phyloP scores from a whole-genome alignment of 2,888 invertebrate genomes.

The Aporophyla nigra region DNA sequence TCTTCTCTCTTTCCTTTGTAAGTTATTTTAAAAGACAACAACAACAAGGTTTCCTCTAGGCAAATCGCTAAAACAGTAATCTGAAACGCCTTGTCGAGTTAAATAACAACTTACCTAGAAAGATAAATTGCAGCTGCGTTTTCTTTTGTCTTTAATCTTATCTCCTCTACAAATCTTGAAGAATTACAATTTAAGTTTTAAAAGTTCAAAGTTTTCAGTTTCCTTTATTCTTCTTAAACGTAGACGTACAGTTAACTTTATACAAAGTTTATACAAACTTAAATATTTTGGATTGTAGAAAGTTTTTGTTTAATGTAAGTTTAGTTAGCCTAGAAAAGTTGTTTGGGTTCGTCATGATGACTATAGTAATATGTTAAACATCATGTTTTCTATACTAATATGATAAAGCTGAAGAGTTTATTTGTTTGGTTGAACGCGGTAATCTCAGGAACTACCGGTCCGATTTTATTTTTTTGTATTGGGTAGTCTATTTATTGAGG shows the following conservation, averaged over 20 bases:
- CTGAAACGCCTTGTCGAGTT: conserved; percentile 29
- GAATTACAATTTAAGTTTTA: conserved; percentile 10
- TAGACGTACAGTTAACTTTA: background rate
- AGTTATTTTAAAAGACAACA: background rate
- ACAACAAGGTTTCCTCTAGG: background rate
- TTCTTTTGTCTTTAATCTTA: conserved; percentile 29
- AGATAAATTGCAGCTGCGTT: conserved; percentile 40
- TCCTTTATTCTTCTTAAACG: background rate
- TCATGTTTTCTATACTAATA: background rate
- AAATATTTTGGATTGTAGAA: too few relatives aligned
- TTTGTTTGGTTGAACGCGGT: too few relatives aligned
- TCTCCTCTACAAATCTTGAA: conserved; percentile 12
- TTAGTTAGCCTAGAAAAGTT: background rate
- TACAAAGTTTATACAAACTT: background rate
- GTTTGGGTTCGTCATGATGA: background rate
- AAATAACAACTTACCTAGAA: conserved; percentile 30
- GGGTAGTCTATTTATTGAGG: too few relatives aligned
- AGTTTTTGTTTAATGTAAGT: background rate
- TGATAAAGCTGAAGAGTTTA: too few relatives aligned
- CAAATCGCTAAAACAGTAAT: conserved; percentile 3
- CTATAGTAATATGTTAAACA: background rate
- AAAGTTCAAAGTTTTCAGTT: conserved; percentile 19
- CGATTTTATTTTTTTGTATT: too few relatives aligned
- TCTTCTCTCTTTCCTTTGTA: background rate
- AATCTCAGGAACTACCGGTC: too few relatives aligned